phyloP scores from a whole-genome alignment of 2,113 vertebrate species.

The Callopanchax toddi region DNA sequence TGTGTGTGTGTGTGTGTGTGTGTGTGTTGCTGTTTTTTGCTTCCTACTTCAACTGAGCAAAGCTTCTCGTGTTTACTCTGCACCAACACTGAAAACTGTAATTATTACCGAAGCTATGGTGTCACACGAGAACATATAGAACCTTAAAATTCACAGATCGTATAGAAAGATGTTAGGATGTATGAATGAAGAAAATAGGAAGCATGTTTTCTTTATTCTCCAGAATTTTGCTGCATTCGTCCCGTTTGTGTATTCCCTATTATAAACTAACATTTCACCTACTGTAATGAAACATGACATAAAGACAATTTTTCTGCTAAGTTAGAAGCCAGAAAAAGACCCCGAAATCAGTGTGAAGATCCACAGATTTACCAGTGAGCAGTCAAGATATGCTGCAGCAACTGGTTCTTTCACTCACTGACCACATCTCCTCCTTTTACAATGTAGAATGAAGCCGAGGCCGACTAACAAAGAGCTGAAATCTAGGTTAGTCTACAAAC shows the following conservation, averaged over 20 bases:
- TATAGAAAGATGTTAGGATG: too few relatives aligned
- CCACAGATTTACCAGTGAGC: slow-evolving; percentile 49
- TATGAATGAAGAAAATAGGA: not conserved
- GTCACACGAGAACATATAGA: too few relatives aligned
- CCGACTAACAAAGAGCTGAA: slow-evolving; percentile 11
- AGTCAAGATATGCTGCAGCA: slow-evolving; percentile 60
- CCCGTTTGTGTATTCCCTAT: too few relatives aligned
- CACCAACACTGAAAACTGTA: slow-evolving; percentile 53
- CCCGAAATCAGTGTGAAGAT: slow-evolving; percentile 41
- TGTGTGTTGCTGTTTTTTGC: slow-evolving; percentile 58
- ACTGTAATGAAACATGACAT: too few relatives aligned
- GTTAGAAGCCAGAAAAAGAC: slow-evolving; percentile 27
- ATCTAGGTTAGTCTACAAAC: not conserved
- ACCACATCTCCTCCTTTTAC: slow-evolving; percentile 68
- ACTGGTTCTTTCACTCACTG: slow-evolving; percentile 72
- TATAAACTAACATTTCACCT: too few relatives aligned
- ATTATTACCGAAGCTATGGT: too few relatives aligned
- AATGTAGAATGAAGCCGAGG: slow-evolving; percentile 45
- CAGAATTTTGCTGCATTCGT: slow-evolving; percentile 21
- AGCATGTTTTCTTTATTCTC: not conserved
- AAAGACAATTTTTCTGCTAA: not conserved
- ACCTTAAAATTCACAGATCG: too few relatives aligned
- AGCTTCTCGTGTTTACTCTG: slow-evolving; percentile 68
- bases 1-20: too few relatives aligned
- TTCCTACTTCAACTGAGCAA: slow-evolving; percentile 50